Evolutionary conservation across 2,888 invertebrate species (phyloP).

Genomic region (Acrobeloides nanus): DNA sequence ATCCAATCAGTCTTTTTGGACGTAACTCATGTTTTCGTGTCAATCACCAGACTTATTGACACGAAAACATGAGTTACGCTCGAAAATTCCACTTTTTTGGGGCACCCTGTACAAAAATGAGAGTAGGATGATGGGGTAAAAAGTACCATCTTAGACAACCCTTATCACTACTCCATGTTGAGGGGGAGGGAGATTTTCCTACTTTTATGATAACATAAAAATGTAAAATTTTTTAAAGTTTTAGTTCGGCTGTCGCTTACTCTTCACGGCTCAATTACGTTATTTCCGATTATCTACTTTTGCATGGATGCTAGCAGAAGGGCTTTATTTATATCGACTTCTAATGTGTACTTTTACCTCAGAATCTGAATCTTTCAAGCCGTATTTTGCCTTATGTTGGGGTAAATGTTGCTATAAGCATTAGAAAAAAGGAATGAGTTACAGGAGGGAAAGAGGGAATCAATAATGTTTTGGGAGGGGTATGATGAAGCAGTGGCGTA

Average conservation of each 20-base stretch:
- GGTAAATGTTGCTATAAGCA: slow-evolving; percentile 45
- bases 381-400: slow-evolving; percentile 59
- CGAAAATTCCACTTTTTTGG: no score
- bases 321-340: slow-evolving; percentile 58
- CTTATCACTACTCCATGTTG: no score
- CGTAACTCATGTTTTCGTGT: no score
- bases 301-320: slow-evolving; percentile 60
- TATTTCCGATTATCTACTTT: slow-evolving; percentile 58
- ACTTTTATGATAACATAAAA: slow-evolving; percentile 3
- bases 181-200: no score
- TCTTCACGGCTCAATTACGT: slow-evolving; percentile 43
- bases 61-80: no score
- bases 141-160: no score
- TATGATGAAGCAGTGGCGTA: no score
- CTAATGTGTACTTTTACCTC: slow-evolving; percentile 57
- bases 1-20: no score
- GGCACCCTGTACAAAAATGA: no score
- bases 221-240: slow-evolving; percentile 11
- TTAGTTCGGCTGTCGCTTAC: slow-evolving; percentile 39
- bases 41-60: no score
- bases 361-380: slow-evolving; percentile 41
- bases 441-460: neutral
- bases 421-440: neutral
- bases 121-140: no score
- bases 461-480: no score